A percentile compares a stretch with the other conserved stretches of the same genome.
These are phyloP conservation scores for Drosophila seguyi DNA, from an alignment of 1,140 invertebrate species.

Conservation along the genomic window DNA sequence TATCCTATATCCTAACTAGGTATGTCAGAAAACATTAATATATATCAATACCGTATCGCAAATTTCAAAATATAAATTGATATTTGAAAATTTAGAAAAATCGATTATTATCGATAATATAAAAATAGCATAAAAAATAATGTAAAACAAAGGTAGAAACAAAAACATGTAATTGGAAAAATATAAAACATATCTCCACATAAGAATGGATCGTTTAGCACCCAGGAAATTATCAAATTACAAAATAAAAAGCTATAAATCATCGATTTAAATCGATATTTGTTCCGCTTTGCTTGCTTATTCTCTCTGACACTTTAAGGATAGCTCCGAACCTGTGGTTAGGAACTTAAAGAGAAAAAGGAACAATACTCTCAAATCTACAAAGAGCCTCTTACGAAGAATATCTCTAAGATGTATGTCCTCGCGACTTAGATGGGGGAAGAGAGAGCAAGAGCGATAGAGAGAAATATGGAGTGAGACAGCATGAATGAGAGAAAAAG, in stretches of 20 bases:
- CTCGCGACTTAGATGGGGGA: conserved; percentile 10
- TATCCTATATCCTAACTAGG: no score
- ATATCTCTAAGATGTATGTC: conserved; percentile 11
- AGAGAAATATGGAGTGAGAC: conserved; percentile 27
- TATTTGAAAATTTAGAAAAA: no score
- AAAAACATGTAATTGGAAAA: background rate
- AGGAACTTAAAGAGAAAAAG: background rate
- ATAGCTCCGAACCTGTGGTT: background rate
- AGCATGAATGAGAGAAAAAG: conserved; percentile 58
- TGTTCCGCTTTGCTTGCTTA: background rate
- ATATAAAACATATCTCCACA: background rate
- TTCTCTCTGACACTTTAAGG: background rate
- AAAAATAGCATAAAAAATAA: background rate
- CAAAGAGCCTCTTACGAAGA: background rate
- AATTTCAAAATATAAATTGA: no score
- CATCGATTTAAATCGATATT: background rate
- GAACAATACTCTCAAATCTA: background rate
- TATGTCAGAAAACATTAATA: no score
- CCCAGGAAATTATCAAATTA: background rate
- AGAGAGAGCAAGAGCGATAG: conserved; percentile 9
- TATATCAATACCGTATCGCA: no score
- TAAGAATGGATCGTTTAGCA: background rate
- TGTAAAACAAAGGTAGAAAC: background rate
- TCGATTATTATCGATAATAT: no score
- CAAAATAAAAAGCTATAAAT: background rate